Evolutionary conservation across 2,113 vertebrate genomes (phyloP).

Genomic region (Ptilonorhynchus violaceus): DNA sequence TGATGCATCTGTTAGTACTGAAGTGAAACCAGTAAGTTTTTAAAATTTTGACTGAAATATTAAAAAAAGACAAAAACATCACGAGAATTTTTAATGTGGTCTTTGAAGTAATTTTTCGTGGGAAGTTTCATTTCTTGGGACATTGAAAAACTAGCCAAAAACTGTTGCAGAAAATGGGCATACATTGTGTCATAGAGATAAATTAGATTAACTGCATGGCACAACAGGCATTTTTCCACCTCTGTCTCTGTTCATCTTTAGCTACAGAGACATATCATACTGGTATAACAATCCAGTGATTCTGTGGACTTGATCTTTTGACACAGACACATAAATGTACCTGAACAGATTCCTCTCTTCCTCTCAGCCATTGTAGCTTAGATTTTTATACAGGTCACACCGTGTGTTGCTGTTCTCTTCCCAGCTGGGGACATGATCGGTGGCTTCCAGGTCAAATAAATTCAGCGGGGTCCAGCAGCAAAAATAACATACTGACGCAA

Average conservation of each 20-base stretch:
- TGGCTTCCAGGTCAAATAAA: conserved; percentile 53
- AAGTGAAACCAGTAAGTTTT: background rate
- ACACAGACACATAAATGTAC: background rate
- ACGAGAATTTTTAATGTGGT: background rate
- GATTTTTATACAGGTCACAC: conserved; percentile 1
- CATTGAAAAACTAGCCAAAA: background rate
- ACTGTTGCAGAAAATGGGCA: background rate
- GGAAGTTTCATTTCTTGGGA: background rate
- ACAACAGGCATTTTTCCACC: background rate
- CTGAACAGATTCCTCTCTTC: background rate
- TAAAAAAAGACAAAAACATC: background rate
- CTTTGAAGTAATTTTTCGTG: background rate
- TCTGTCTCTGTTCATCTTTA: background rate
- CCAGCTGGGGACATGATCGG: background rate
- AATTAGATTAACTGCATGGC: background rate
- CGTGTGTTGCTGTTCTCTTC: background rate
- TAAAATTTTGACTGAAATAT: background rate
- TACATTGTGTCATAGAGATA: background rate
- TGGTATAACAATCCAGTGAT: background rate
- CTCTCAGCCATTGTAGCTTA: background rate
- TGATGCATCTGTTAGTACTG: background rate
- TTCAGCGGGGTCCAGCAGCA: background rate
- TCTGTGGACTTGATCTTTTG: conserved; percentile 31
- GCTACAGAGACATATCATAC: background rate
- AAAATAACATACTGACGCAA: conserved; percentile 50